Base-by-base conservation (phyloP, 1,140 invertebrate genomes). In the Goniozus legneri region DNA sequence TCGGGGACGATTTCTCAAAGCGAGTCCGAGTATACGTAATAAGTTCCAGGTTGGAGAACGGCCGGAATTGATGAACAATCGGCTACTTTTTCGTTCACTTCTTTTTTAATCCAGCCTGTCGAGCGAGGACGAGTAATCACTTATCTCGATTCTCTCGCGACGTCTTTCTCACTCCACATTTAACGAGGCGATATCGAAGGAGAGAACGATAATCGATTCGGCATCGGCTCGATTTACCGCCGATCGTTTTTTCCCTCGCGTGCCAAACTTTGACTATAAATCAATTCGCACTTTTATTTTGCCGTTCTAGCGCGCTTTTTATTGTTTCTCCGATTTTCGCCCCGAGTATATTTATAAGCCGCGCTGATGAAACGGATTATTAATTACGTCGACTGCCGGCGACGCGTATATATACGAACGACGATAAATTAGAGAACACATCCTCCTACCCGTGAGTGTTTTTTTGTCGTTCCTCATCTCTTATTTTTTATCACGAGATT, bases 331-430 rank as follows among this genome's bases (percentile, higher is more conserved):
- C n/a, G 31, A 37, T 56, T 51, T 50, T 65, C 50, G 13, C 54
- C 39, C 49, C 50, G 59, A 56, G 53, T 54, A 60, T 60, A 50
- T n/a, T n/a, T n/a, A n/a, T n/a, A n/a, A n/a, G n/a, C n/a, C n/a
- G 55, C 55, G 35, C 56, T 60, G 57, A 69, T 71, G 68, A 68
- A 71, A 69, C 56, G 65, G 64, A 64, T 68, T 71, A 71, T 69
- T 71, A 71, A 69, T 71, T 69, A 65, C 60, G 37, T 52, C 41
- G n/a, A n/a, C 52, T 56, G 59, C 62, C 48, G 54, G 54, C 58
- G 57, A 66, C 58, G 58, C 54, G 63, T 56, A 69, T 64, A 63
- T 66, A 63, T 59, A 59, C 58, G 53, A 39, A 51, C 52, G 36
- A 48, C 59, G 56, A 69, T 62, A 60, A 61, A 57, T 64, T n/a